phyloP scores from a whole-genome alignment of 2,888 invertebrate species.

The Leptopilina syphax region DNA sequence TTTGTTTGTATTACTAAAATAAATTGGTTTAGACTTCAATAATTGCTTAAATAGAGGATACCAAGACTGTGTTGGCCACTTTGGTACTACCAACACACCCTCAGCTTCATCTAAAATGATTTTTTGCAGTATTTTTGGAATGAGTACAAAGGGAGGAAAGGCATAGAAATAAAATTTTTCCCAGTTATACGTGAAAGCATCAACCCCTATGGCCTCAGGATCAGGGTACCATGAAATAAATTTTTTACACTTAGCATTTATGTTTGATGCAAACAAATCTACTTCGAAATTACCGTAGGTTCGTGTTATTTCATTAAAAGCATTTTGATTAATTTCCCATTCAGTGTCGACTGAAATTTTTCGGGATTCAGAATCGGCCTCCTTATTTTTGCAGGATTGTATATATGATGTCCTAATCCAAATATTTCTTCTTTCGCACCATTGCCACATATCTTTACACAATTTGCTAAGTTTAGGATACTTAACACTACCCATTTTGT shows the following conservation, averaged over 20 bases:
- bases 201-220: neutral
- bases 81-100: constrained; percentile 48
- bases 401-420: constrained; percentile 30
- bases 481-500: constrained; percentile 47
- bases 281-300: constrained; percentile 50
- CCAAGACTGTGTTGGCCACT: constrained; percentile 43
- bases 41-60: constrained; percentile 3
- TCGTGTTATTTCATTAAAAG: constrained; percentile 45
- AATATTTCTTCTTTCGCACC: constrained; percentile 47
- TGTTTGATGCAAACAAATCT: neutral
- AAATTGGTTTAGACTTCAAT: neutral
- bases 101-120: constrained; percentile 30
- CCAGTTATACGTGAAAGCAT: constrained; percentile 43
- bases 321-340: constrained; percentile 44
- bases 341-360: constrained; percentile 43
- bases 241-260: neutral
- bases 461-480: constrained; percentile 41
- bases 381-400: neutral
- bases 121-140: constrained; percentile 44
- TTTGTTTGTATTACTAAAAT: constrained; percentile 27
- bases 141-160: constrained; percentile 46
- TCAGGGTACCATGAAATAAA: neutral
- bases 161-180: constrained; percentile 33
- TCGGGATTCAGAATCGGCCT: constrained; percentile 47
- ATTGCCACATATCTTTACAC: constrained; percentile 47